A percentile compares a stretch with the other conserved stretches of the same genome.
Evolutionary conservation across 2,888 invertebrate species (phyloP).

Genomic region (Stenchaetothrips biformis): DNA sequence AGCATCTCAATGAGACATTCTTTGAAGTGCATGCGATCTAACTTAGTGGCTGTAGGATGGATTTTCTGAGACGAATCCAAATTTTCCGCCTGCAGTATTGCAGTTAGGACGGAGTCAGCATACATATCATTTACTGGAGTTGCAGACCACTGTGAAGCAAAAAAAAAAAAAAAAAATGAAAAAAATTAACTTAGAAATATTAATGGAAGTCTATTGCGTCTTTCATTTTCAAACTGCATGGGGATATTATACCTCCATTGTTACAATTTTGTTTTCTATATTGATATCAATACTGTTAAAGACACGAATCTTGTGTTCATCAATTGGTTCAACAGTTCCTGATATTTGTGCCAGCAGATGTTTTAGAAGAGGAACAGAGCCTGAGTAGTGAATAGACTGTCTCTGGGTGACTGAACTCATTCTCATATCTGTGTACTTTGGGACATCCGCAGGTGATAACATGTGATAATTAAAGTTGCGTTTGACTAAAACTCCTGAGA

Average conservation of each 20-base stretch:
- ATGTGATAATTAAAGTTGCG: conserved; percentile 98
- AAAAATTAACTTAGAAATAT: conserved; percentile 25
- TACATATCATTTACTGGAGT: conserved; percentile 97
- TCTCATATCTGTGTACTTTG: conserved; percentile 92
- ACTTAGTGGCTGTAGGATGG: conserved; percentile 60
- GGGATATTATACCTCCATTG: conserved; percentile 63
- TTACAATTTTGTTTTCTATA: conserved; percentile 74
- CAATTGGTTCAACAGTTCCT: conserved; percentile 64
- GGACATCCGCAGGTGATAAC: conserved; percentile 82
- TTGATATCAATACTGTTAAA: conserved; percentile 79
- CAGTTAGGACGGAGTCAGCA: conserved; percentile 90
- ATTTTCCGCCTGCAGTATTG: conserved; percentile 75
- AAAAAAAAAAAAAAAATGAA: conserved; percentile 34
- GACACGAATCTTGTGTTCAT: conserved; percentile 70
- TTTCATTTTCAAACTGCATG: neutral
- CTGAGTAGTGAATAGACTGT: conserved; percentile 82
- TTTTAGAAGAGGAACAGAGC: conserved; percentile 64
- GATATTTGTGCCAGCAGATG: conserved; percentile 75
- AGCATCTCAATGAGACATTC: conserved; percentile 86
- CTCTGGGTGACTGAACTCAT: conserved; percentile 90
- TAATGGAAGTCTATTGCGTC: neutral
- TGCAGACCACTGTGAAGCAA: conserved; percentile 71
- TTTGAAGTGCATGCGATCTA: conserved; percentile 88
- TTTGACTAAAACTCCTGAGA: conserved; percentile 93
- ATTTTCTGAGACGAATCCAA: conserved; percentile 60